phyloP scores from a whole-genome alignment of 2,113 vertebrate species.

The Lutjanus erythropterus region DNA sequence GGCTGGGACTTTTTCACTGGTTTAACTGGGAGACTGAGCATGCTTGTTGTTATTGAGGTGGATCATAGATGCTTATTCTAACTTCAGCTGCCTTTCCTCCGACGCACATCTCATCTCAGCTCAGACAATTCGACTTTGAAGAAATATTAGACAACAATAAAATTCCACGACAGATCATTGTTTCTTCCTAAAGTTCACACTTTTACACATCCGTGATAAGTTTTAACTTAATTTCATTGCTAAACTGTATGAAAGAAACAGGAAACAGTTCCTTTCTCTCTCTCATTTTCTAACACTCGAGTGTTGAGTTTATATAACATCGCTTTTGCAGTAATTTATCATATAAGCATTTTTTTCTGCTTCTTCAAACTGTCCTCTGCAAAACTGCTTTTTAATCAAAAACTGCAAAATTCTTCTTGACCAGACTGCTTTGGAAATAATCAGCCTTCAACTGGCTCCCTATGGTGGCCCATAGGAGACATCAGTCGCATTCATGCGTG shows the following conservation, averaged over 20 bases:
- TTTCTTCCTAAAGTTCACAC: too few species aligned
- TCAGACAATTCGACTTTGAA: too few species aligned
- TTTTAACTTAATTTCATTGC: background rate
- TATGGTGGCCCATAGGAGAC: slow-evolving; percentile 19
- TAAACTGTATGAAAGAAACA: background rate
- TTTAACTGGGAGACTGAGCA: too few species aligned
- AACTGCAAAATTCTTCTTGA: slow-evolving; percentile 3
- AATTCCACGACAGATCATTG: too few species aligned
- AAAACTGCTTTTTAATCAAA: slow-evolving; percentile 3
- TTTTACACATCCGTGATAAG: background rate
- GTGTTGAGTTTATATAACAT: background rate
- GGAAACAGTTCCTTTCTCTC: background rate
- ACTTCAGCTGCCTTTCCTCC: too few species aligned
- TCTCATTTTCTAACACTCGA: background rate
- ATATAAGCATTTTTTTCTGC: background rate
- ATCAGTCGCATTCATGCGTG: slow-evolving; percentile 32
- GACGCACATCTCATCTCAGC: too few species aligned
- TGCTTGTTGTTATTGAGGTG: too few species aligned
- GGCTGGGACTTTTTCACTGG: too few species aligned
- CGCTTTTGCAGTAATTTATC: background rate
- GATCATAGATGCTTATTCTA: too few species aligned
- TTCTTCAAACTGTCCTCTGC: background rate
- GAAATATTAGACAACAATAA: too few species aligned
- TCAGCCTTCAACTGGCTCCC: background rate
- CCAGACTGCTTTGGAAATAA: slow-evolving; percentile 11